Percentiles rank a stretch among this genome's conserved stretches.
Evolutionary conservation across 2,797 vertebrate genomes (phyloP).

Genomic region (Eospalax fontanierii): DNA sequence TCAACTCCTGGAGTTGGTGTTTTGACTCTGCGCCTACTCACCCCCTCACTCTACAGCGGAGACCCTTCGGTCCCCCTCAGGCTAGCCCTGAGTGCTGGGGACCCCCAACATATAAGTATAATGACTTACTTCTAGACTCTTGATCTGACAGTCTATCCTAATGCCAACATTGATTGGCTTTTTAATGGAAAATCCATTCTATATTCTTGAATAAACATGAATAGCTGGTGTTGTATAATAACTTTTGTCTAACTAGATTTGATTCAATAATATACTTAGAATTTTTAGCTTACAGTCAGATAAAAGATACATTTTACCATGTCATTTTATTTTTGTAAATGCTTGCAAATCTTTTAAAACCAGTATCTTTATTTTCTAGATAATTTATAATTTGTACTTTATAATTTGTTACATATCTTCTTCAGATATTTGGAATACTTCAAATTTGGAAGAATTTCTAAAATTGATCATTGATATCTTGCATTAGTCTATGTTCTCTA

Average conservation of each 20-base stretch:
- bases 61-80: no score
- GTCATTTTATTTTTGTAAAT: neutral
- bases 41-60: no score
- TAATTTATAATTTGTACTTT: no score
- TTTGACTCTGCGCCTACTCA: no score
- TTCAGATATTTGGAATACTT: neutral
- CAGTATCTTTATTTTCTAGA: neutral
- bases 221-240: neutral
- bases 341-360: neutral
- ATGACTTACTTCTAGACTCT: neutral
- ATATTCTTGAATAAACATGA: neutral
- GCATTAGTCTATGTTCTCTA: no score
- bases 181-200: neutral
- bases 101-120: no score
- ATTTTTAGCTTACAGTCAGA: neutral
- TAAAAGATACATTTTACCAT: neutral
- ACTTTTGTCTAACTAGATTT: neutral
- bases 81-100: no score
- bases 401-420: no score
- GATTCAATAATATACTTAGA: neutral
- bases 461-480: neutral
- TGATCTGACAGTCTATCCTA: neutral
- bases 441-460: neutral
- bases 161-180: neutral
- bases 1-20: no score